Percentiles rank a stretch among this genome's conserved stretches.
These are phyloP conservation scores for Ramphastos sulfuratus DNA, from an alignment of 2,113 vertebrate species.

Conservation along the genomic window DNA sequence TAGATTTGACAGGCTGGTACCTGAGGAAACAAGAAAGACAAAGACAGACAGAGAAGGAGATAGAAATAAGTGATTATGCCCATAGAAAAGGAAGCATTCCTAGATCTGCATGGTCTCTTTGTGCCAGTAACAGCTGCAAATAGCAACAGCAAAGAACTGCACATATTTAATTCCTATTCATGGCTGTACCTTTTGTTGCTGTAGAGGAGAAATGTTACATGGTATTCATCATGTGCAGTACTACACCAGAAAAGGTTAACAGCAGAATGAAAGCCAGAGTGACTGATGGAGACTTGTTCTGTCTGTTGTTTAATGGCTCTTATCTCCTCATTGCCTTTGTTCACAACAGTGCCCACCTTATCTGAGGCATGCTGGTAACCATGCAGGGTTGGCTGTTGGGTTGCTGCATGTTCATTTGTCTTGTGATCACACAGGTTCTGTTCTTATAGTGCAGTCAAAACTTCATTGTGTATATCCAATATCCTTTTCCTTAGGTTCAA, in stretches of 20 bases:
- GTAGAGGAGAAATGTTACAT: not conserved
- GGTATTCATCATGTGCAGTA: not conserved
- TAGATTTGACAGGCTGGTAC: not conserved
- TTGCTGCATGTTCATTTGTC: not conserved
- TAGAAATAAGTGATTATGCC: not conserved
- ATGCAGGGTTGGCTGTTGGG: not conserved
- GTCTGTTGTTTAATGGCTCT: not conserved
- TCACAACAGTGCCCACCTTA: not conserved
- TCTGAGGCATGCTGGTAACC: not conserved
- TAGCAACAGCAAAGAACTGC: not conserved
- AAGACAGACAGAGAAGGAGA: not conserved
- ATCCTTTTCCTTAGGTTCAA: constrained; percentile 71
- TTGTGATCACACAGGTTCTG: not conserved
- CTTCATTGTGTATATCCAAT: not conserved
- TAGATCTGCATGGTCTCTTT: not conserved
- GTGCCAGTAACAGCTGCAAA: not conserved
- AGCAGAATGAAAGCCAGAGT: too few species aligned
- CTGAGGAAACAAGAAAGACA: not conserved
- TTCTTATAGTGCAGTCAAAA: not conserved
- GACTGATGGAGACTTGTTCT: too few species aligned
- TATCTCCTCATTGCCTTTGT: not conserved
- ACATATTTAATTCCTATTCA: not conserved
- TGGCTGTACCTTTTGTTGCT: not conserved
- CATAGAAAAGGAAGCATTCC: not conserved
- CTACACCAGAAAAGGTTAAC: not conserved